These are phyloP conservation scores for Rhimphoctona megacephalus DNA, from an alignment of 2,888 invertebrate genomes.

Conservation along the genomic window DNA sequence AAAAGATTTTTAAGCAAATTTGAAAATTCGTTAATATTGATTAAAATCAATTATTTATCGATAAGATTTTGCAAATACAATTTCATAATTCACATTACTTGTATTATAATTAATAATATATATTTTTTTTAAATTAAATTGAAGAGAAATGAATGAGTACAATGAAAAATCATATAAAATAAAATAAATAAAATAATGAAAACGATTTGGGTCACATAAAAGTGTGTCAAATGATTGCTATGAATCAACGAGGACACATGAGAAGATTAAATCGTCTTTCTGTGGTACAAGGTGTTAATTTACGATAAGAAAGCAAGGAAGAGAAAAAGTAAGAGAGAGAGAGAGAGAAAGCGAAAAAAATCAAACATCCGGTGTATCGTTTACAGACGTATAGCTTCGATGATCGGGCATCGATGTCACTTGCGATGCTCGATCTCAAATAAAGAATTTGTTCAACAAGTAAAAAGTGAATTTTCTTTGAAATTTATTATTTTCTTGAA, in stretches of 20 bases:
- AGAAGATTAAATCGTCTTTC: slow-evolving; percentile 14
- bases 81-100: neutral
- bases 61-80: too few species aligned
- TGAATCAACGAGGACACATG: slow-evolving; percentile 31
- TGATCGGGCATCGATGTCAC: slow-evolving; percentile 31
- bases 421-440: neutral
- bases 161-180: neutral
- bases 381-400: slow-evolving; percentile 30
- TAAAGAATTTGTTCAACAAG: neutral
- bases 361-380: slow-evolving; percentile 63
- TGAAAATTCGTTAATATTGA: too few species aligned
- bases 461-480: neutral
- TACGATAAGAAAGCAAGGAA: slow-evolving; percentile 59
- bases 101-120: neutral
- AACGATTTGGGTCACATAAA: neutral
- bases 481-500: too few species aligned
- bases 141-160: neutral
- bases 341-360: slow-evolving; percentile 4
- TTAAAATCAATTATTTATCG: too few species aligned
- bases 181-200: neutral
- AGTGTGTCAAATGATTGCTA: neutral
- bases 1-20: too few species aligned
- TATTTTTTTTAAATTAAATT: neutral
- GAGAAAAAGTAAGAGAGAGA: slow-evolving; percentile 2
- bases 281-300: slow-evolving; percentile 54